A percentile compares a stretch with the other conserved stretches of the same genome.
phyloP scores from a whole-genome alignment of 2,888 invertebrate genomes.

The Hypolimnas misippus region DNA sequence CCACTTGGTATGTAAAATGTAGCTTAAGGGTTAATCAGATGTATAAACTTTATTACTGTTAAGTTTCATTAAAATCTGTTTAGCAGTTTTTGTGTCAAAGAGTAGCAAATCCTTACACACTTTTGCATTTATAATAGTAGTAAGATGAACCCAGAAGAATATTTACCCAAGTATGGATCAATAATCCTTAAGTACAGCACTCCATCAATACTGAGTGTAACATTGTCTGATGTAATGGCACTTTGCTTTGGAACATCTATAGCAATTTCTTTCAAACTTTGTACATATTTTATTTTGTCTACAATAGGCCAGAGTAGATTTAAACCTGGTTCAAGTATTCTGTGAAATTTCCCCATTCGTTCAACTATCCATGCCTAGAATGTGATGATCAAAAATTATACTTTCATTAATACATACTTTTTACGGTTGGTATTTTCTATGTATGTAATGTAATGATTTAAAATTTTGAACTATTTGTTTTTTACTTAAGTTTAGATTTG shows the following conservation, averaged over 20 bases:
- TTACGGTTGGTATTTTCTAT: no score
- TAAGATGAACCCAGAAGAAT: no score
- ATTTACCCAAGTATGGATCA: constrained; percentile 93
- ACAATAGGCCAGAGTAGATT: constrained; percentile 96
- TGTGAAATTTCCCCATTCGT: constrained; percentile 98
- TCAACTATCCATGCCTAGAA: constrained; percentile 97
- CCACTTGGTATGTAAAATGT: no score
- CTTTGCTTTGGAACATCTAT: constrained; percentile 99
- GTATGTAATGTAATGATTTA: neutral
- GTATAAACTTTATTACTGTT: no score
- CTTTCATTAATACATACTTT: no score
- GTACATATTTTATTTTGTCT: constrained; percentile 98
- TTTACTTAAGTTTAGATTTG: no score
- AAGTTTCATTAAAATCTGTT: no score
- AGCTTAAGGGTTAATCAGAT: no score
- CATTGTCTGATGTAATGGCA: constrained; percentile 99
- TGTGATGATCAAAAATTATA: neutral
- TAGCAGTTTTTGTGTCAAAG: no score
- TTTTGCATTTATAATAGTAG: no score
- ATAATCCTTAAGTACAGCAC: constrained; percentile 97
- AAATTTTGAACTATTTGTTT: neutral
- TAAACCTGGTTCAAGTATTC: constrained; percentile 96
- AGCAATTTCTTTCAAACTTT: constrained; percentile 99
- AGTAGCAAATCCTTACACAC: no score
- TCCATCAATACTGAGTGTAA: constrained; percentile 97